Evolutionary conservation across 2,888 invertebrate species (phyloP).

Genomic region (Andrena minutula): DNA sequence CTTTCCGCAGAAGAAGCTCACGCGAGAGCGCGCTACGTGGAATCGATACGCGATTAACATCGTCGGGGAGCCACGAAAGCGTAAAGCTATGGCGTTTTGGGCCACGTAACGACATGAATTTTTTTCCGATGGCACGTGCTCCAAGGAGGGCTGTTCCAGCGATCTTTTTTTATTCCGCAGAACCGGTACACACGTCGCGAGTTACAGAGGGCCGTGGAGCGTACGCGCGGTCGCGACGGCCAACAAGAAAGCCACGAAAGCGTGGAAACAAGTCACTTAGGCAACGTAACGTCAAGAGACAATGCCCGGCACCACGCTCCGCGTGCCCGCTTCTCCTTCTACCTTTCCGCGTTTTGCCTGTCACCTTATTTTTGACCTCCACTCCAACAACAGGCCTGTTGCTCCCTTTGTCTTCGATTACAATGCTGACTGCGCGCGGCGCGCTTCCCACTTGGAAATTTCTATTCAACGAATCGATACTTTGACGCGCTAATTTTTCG

Average conservation of each 20-base stretch:
- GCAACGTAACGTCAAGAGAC: slow-evolving; percentile 80
- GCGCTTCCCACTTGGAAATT: slow-evolving; percentile 19
- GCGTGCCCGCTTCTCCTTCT: slow-evolving; percentile 69
- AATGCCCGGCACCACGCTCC: slow-evolving; percentile 84
- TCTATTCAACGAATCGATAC: slow-evolving; percentile 12
- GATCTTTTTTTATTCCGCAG: not conserved
- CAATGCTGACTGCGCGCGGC: slow-evolving; percentile 43
- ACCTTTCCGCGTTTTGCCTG: slow-evolving; percentile 71
- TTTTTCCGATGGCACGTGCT: slow-evolving; percentile 20
- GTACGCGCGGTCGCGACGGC: slow-evolving; percentile 23
- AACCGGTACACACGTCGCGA: not conserved
- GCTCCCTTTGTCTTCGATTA: slow-evolving; percentile 59
- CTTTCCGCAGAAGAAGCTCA: slow-evolving; percentile 14
- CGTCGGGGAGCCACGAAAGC: slow-evolving; percentile 27
- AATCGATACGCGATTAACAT: slow-evolving; percentile 30
- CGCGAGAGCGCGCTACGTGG: slow-evolving; percentile 21
- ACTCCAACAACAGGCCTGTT: slow-evolving; percentile 1
- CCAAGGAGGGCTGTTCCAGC: not conserved
- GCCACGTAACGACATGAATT: slow-evolving; percentile 24
- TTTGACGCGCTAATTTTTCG: not conserved
- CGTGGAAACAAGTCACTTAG: slow-evolving; percentile 84
- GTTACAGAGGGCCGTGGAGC: slow-evolving; percentile 13
- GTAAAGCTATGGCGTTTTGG: slow-evolving; percentile 25
- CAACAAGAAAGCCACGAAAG: slow-evolving; percentile 82
- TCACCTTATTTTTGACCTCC: slow-evolving; percentile 75